Evolutionary conservation across 2,113 vertebrate genomes (phyloP).

Genomic region (Jacana jacana): DNA sequence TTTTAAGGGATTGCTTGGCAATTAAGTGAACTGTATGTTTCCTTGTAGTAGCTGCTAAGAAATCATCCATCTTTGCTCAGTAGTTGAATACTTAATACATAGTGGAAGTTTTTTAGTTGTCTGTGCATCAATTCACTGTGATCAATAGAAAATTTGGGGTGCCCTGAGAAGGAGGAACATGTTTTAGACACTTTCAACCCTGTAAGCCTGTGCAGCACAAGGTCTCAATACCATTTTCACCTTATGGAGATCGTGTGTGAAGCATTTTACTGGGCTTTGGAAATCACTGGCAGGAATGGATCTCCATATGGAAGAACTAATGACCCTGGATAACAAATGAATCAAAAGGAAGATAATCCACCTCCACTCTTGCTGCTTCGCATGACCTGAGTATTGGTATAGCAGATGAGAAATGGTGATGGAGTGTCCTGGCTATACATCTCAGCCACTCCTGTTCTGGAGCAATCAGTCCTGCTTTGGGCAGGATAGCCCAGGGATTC

Average conservation of each 20-base stretch:
- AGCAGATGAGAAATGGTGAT: background rate
- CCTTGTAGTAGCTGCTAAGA: background rate
- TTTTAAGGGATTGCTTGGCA: conserved; percentile 44
- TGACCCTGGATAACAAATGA: background rate
- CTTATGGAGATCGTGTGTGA: background rate
- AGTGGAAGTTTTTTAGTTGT: background rate
- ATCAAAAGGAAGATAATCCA: background rate
- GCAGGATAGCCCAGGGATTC: background rate
- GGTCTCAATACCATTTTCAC: background rate
- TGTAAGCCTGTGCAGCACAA: background rate
- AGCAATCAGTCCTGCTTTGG: background rate
- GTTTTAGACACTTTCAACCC: background rate
- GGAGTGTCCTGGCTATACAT: background rate
- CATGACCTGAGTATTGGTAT: background rate
- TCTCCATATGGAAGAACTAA: background rate
- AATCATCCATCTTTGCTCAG: conserved; percentile 43
- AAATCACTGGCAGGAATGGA: background rate
- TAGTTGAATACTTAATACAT: conserved; percentile 41
- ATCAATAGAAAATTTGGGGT: background rate
- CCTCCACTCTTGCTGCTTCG: background rate
- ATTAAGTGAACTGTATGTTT: conserved; percentile 44
- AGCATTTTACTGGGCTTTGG: background rate
- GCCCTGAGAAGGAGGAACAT: background rate
- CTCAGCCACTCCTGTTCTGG: background rate
- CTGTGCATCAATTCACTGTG: background rate